phyloP scores from a whole-genome alignment of 64 coral and sea anemone genomes.

The Acropora tenuis region DNA sequence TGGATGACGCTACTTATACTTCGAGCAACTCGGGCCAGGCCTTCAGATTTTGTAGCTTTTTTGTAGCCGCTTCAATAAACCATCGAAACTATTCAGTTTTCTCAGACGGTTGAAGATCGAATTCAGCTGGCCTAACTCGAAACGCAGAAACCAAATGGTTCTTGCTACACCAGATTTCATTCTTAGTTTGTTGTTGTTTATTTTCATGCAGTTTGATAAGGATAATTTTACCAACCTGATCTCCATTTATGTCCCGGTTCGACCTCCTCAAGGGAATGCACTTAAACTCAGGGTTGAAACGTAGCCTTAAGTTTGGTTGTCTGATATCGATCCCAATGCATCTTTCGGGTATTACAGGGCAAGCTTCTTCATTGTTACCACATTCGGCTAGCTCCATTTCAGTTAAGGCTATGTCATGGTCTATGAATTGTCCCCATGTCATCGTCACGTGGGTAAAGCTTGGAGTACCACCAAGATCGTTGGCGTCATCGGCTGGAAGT shows the following conservation, averaged over 20 bases:
- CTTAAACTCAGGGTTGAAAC: neutral
- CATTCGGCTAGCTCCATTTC: slow-evolving; percentile 16
- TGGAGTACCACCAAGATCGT: neutral
- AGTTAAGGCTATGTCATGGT: slow-evolving; percentile 60
- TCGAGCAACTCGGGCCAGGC: too few relatives aligned
- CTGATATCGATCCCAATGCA: neutral
- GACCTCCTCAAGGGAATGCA: slow-evolving; percentile 12
- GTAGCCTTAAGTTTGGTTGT: neutral
- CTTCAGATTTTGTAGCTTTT: too few relatives aligned
- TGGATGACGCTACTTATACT: too few relatives aligned
- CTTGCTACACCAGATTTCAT: too few relatives aligned
- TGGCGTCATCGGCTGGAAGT: neutral
- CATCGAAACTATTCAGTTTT: too few relatives aligned
- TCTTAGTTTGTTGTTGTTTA: too few relatives aligned
- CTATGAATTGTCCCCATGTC: slow-evolving; percentile 63
- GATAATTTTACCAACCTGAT: neutral
- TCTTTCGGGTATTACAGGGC: neutral
- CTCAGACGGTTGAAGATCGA: too few relatives aligned
- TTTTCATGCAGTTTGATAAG: neutral
- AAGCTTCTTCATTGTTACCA: neutral
- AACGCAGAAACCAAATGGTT: too few relatives aligned
- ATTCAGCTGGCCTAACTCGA: too few relatives aligned
- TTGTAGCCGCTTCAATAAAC: too few relatives aligned
- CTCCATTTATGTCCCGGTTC: neutral
- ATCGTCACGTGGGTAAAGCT: slow-evolving; percentile 45